These are phyloP conservation scores for Phycodurus eques DNA, from an alignment of 2,113 vertebrate species.

Conservation along the genomic window DNA sequence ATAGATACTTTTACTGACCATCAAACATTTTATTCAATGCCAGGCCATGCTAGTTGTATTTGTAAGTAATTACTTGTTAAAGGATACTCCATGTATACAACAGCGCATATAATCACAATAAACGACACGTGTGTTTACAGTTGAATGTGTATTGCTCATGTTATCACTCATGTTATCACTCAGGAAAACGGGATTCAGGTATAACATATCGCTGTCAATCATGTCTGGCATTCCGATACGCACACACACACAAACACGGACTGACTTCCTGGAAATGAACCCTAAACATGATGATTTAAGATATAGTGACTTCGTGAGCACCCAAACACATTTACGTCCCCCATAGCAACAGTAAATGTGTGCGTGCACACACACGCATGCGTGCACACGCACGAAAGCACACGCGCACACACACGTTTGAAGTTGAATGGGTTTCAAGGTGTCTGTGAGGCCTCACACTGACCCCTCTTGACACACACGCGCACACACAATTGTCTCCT, in stretches of 20 bases:
- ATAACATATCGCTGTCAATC: slow-evolving; percentile 15
- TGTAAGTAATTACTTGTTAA: neutral
- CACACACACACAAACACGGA: neutral
- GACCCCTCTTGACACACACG: slow-evolving; percentile 16
- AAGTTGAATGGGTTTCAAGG: slow-evolving; percentile 60
- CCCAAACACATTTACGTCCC: slow-evolving; percentile 1
- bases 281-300: slow-evolving; percentile 3
- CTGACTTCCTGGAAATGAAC: neutral
- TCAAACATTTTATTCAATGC: neutral
- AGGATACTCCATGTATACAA: neutral
- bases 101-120: neutral
- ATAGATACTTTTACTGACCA: no score
- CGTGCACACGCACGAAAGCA: neutral
- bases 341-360: slow-evolving; percentile 2
- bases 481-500: slow-evolving; percentile 31
- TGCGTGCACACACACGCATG: neutral
- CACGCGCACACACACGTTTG: neutral
- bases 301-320: slow-evolving; percentile 1
- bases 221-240: neutral
- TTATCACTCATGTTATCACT: neutral
- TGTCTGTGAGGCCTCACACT: slow-evolving; percentile 51
- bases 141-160: neutral
- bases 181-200: neutral
- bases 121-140: slow-evolving; percentile 1
- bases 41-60: neutral